Evolutionary conservation across 2,888 invertebrate genomes (phyloP), one percentile per base, ranked within the genome.

Genomic region (Yponomeuta malinellus): DNA sequence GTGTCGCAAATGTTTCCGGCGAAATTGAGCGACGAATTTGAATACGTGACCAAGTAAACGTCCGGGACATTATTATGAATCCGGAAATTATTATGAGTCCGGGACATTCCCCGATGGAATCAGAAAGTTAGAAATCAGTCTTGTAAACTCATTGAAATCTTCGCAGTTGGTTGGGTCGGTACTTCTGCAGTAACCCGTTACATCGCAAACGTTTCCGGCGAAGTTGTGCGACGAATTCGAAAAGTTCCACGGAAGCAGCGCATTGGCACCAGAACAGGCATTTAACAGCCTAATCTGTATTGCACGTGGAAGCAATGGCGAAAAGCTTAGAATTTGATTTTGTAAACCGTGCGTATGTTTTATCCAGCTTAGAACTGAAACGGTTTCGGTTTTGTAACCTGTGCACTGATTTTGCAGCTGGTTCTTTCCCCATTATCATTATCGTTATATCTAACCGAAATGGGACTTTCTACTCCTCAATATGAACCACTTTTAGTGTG

Each of bases 281-380:
- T 59, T 59, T 59, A 59, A 59, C 52, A 59, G 8, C 52, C 52
- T 59, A 59, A 59, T 59, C 52, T 59, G 52, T 59, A 59, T 59
- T 59, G 52, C 15, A 59, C 52, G 12, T 59, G 52, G 15, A 15
- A 15, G 52, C 52, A 59, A 59, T 59, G 52, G 52, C 15, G 52
- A 59, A 12, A 15, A 15, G 52, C 15, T 59, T 59, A 59, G 52
- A 15, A 59, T 15, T 3, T 8, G 52, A 12, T 52, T 52, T 52
- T 52, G 52, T 52, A 12, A 52, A 12, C 52, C 52, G 10, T 12
- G 52, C 52, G 52, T 12, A 8, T 52, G 52, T 10, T 10, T 52
- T 12, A 52, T 52, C 52, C 6, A 12, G 10, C 5, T 33, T 33
- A 33, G 33, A 33, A 4, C 5, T 1, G 33, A 33, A 33, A 52